Evolutionary conservation across 2,888 invertebrate species (phyloP), one percentile per base, ranked within the genome.

Genomic region (Euspilapteryx auroguttella): DNA sequence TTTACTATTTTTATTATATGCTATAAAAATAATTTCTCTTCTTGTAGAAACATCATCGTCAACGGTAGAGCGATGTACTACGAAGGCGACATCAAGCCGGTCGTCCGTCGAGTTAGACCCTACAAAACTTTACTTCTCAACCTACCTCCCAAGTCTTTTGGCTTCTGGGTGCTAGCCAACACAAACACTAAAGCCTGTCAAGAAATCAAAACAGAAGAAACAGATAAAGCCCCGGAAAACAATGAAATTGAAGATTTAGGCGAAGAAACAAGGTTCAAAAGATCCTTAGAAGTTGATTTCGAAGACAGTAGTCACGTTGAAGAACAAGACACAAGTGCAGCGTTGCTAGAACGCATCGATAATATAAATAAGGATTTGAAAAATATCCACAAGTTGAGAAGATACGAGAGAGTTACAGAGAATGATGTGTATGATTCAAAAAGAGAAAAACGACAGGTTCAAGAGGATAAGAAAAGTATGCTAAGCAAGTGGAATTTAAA

Each of bases 111-210:
- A 2, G 75, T 79, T 11, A 51, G 79, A 31, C 71, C 78, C 4
- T 75, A 71, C 32, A 68, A 75, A 41, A 69, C 78, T 1, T 41
- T 86, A 3, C 58, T 79, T 5, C 49, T 89, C 10, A 73, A 73
- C 25, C 47, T 87, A 3, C 86, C 87, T 2, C 68, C 84, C 0
- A 79, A 79, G 42, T 82, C 85, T 0, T 80, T 89, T 25, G 86
- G 83, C 0, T 89, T 89, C 51, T 89, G 87, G 82, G 84, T 88
- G 1, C 48, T 89, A 8, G 84, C 87, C 0, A 79, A 78, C 29
- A 81, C 85, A 1, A 79, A 82, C 45, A 58, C 84, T 13, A 69
- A 79, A 28, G 79, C 81, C 11, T 86, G 86, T 35, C 42, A 47
- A 14, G 44, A 55, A 9, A 24, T 31, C n/a, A 29, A 42, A 15